A percentile compares a stretch with the other conserved stretches of the same genome.
phyloP scores from a whole-genome alignment of 1,140 invertebrate species.

The Geopemphigus sp. region DNA sequence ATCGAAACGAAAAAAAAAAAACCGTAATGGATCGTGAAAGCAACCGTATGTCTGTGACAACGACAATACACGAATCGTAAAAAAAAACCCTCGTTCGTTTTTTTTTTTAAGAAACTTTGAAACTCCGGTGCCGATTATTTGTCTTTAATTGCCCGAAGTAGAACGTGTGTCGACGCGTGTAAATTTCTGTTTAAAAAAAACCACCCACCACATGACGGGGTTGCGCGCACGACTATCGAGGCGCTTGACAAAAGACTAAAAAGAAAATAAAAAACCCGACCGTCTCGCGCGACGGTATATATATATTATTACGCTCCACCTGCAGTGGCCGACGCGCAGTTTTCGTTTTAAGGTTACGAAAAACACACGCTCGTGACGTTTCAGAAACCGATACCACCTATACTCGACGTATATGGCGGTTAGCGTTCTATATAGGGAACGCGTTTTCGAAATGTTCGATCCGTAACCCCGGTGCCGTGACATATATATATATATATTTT shows the following conservation, averaged over 20 bases:
- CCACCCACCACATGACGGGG: constrained; percentile 10
- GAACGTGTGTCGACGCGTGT: constrained; percentile 19
- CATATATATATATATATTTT: too few relatives aligned
- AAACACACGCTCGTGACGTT: too few relatives aligned
- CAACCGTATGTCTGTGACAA: constrained; percentile 36
- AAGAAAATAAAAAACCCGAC: too few relatives aligned
- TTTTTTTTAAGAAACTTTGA: background rate
- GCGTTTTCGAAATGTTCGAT: too few relatives aligned
- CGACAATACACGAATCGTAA: constrained; percentile 16
- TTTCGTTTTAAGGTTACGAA: too few relatives aligned
- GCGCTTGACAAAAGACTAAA: too few relatives aligned
- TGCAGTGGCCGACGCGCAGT: background rate
- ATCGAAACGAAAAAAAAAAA: constrained; percentile 15
- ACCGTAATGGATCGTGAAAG: constrained; percentile 38
- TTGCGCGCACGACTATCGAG: background rate
- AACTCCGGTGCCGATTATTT: constrained; percentile 39
- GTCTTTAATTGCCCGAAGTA: constrained; percentile 40
- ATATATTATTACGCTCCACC: background rate
- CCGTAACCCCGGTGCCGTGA: too few relatives aligned
- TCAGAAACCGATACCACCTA: too few relatives aligned
- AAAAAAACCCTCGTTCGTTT: background rate
- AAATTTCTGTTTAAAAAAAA: background rate
- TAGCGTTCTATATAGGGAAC: too few relatives aligned
- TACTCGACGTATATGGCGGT: too few relatives aligned
- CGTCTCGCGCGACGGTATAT: too few relatives aligned